phyloP scores from a whole-genome alignment of 1,140 invertebrate genomes.

The Schlechtendalia chinensis region DNA sequence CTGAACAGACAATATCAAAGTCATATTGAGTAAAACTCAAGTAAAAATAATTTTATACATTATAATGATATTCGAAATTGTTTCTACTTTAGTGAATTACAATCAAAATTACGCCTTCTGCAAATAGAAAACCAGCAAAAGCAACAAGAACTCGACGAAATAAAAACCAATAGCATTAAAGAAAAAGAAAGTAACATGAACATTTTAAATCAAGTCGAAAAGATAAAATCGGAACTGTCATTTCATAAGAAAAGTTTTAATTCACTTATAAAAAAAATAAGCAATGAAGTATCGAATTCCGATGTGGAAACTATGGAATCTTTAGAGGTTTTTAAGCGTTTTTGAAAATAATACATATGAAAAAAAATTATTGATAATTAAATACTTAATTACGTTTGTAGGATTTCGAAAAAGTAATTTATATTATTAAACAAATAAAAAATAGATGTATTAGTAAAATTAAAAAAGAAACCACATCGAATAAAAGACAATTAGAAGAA shows the following conservation, averaged over 20 bases:
- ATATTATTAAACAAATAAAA: conserved; percentile 25
- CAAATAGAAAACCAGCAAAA: neutral
- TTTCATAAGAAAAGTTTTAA: conserved; percentile 21
- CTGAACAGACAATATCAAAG: neutral
- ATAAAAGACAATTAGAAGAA: neutral
- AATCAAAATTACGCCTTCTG: neutral
- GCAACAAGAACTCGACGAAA: neutral
- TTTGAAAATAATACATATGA: no score
- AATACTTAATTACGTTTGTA: no score
- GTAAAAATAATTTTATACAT: neutral
- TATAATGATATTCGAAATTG: neutral
- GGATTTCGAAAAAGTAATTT: conserved; percentile 31
- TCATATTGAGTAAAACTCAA: neutral
- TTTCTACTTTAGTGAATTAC: neutral
- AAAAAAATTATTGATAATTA: neutral
- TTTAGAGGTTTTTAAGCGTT: conserved; percentile 2
- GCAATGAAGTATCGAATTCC: neutral
- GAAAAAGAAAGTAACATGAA: neutral
- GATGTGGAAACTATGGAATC: conserved; percentile 1
- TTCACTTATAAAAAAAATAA: conserved; percentile 14
- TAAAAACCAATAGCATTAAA: conserved; percentile 25
- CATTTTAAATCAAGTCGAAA: conserved; percentile 6
- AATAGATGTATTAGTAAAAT: neutral
- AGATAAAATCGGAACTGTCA: neutral
- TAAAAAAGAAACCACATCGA: neutral